phyloP scores from a whole-genome alignment of 1,140 invertebrate species.

The Zophobas morio region DNA sequence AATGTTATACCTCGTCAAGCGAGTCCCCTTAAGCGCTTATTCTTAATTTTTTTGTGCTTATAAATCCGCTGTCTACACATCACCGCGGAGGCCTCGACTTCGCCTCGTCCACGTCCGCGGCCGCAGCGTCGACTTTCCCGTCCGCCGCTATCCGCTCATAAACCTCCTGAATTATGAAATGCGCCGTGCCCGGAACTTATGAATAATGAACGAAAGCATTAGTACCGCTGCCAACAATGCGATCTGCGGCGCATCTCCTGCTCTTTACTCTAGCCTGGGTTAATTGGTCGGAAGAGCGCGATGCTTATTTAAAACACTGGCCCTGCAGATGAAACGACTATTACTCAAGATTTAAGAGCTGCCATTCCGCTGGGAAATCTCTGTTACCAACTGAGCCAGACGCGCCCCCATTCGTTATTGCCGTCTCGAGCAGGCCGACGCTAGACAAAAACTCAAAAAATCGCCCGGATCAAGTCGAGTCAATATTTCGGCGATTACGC shows the following conservation, averaged over 20 bases:
- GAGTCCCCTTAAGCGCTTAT: neutral
- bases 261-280: conserved; percentile 20
- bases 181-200: conserved; percentile 14
- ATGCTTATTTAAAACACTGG: conserved; percentile 49
- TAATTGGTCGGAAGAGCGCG: conserved; percentile 47
- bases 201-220: conserved; percentile 42
- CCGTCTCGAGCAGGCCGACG: neutral
- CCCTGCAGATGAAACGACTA: conserved; percentile 48
- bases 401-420: conserved; percentile 35
- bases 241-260: conserved; percentile 18
- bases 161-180: conserved; percentile 33
- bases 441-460: conserved; percentile 7
- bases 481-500: neutral
- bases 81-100: too few species aligned
- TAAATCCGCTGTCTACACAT: too few species aligned
- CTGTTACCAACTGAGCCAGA: conserved; percentile 40
- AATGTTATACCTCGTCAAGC: too few species aligned
- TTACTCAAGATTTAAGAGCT: conserved; percentile 49
- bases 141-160: conserved; percentile 1
- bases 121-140: neutral
- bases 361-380: conserved; percentile 46
- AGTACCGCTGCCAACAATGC: conserved; percentile 1
- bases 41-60: neutral
- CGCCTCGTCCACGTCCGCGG: too few species aligned
- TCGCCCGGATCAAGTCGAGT: neutral